Conservation (phyloP, 2,113 vertebrate species). For the Muntiacus reevesi region DNA sequence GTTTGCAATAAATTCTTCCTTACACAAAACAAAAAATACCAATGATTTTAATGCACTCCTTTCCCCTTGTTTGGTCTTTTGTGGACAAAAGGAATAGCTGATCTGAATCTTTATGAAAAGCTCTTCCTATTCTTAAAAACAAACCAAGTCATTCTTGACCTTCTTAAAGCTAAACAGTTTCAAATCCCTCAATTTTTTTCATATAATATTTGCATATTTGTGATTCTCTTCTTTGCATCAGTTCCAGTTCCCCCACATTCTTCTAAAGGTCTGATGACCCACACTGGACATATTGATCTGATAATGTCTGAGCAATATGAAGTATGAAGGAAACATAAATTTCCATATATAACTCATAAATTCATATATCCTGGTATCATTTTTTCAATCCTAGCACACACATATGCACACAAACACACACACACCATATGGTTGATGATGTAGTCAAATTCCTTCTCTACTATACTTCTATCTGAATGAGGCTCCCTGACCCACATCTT, state of each 20-base stretch:
- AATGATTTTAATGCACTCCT: not conserved
- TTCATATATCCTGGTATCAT: not conserved
- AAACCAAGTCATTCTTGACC: not conserved
- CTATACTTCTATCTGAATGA: not conserved
- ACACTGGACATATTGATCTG: not conserved
- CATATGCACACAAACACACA: not conserved
- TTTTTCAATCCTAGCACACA: not conserved
- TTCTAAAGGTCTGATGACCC: not conserved
- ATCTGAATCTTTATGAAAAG: not conserved
- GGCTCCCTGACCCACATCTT: not conserved
- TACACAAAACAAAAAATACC: not conserved
- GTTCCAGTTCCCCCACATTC: not conserved
- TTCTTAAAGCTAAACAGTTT: not conserved
- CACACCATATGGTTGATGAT: not conserved
- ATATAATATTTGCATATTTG: not conserved
- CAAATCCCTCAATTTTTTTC: not conserved
- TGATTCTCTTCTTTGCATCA: not conserved
- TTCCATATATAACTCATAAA: not conserved
- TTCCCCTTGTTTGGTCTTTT: not conserved
- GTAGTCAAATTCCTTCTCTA: not conserved
- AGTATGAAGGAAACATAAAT: not conserved
- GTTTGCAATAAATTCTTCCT: not conserved
- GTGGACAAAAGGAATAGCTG: not conserved
- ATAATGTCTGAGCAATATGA: not conserved
- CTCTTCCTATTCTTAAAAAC: not conserved